Evolutionary conservation across 2,113 vertebrate species (phyloP).

Genomic region (Sciurus niger): DNA sequence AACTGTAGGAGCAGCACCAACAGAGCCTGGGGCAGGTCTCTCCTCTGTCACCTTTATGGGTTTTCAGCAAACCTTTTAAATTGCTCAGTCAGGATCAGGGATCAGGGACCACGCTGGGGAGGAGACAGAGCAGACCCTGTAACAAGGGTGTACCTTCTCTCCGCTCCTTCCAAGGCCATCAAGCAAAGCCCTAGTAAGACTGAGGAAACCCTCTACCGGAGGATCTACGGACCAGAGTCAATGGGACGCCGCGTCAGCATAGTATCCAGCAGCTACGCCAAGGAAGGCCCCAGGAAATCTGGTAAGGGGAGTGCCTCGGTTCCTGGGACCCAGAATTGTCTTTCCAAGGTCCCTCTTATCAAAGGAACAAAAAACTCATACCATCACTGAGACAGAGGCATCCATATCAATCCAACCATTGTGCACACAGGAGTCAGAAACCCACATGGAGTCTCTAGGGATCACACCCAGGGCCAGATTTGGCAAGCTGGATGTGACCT

Average conservation of each 20-base stretch:
- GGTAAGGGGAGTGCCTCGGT: conserved; percentile 33
- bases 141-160: not conserved
- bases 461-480: not conserved
- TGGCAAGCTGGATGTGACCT: not conserved
- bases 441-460: not conserved
- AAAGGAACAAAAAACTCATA: fast-evolving
- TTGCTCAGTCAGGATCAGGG: not conserved
- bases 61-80: not conserved
- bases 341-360: fast-evolving
- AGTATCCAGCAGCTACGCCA: fast-evolving
- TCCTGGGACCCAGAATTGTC: fast-evolving
- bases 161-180: not conserved
- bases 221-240: fast-evolving
- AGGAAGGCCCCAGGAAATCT: not conserved
- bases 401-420: fast-evolving
- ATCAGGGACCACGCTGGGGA: too few species aligned
- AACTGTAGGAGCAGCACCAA: not conserved
- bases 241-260: not conserved
- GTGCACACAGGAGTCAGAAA: not conserved
- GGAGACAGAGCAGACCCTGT: not conserved
- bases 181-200: fast-evolving
- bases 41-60: not conserved
- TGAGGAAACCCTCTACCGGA: fast-evolving
- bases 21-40: fast-evolving
- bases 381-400: fast-evolving